phyloP scores from a whole-genome alignment of 2,888 invertebrate genomes.

The Hypomecis punctinalis region DNA sequence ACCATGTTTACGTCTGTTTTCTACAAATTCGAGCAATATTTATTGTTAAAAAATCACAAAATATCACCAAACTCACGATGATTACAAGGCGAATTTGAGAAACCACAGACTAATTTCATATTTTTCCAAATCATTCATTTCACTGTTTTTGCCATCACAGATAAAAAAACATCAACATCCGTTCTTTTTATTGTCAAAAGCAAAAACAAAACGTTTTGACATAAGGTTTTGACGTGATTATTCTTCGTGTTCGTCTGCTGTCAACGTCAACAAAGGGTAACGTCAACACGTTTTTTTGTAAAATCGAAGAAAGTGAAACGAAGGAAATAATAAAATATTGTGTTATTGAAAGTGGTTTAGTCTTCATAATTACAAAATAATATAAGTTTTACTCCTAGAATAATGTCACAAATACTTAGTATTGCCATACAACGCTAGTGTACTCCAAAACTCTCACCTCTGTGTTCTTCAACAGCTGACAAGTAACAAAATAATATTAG shows the following conservation, averaged over 20 bases:
- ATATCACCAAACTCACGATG: constrained; percentile 46
- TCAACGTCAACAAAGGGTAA: constrained; percentile 39
- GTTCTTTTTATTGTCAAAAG: neutral
- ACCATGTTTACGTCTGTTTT: constrained; percentile 34
- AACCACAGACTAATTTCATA: constrained; percentile 41
- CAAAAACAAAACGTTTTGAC: constrained; percentile 11
- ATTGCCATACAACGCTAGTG: constrained; percentile 26
- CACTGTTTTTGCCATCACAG: constrained; percentile 1
- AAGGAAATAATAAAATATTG: constrained; percentile 20
- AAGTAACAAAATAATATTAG: constrained; percentile 42
- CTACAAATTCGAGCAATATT: constrained; percentile 20
- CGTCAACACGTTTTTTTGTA: constrained; percentile 31
- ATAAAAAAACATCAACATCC: neutral
- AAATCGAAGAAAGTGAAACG: constrained; percentile 22
- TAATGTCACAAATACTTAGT: constrained; percentile 50
- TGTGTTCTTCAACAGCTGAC: constrained; percentile 55
- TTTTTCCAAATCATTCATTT: constrained; percentile 4
- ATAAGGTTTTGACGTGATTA: constrained; percentile 35
- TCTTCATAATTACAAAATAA: constrained; percentile 6
- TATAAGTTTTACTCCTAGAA: constrained; percentile 33
- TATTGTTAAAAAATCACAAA: constrained; percentile 27
- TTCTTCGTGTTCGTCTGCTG: constrained; percentile 67
- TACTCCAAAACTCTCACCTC: constrained; percentile 25
- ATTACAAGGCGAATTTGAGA: constrained; percentile 77
- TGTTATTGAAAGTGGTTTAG: constrained; percentile 16